A percentile compares a stretch with the other conserved stretches of the same genome.
phyloP scores from a whole-genome alignment of 2,888 invertebrate species.

The Odontothrips loti region DNA sequence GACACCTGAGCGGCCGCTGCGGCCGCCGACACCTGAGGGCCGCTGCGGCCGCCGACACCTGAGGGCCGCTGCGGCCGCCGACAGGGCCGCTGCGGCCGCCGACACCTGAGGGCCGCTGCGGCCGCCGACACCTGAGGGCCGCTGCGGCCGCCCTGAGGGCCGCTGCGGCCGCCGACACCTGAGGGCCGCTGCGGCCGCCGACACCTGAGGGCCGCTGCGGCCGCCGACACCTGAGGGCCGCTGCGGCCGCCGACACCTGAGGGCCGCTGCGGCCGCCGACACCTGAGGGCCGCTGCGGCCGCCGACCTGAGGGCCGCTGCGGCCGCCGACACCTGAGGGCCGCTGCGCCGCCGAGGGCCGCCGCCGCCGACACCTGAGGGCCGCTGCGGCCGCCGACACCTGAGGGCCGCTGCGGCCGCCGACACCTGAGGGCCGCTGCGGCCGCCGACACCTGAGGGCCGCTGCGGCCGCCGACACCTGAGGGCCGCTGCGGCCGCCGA shows the following conservation, averaged over 20 bases:
- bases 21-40: neutral
- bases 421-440: neutral
- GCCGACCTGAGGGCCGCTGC: too few relatives aligned
- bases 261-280: neutral
- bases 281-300: neutral
- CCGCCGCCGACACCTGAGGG: neutral
- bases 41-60: neutral
- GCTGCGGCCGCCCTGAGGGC: too few relatives aligned
- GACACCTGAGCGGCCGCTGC: too few relatives aligned
- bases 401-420: neutral
- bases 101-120: neutral
- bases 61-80: too few relatives aligned
- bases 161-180: neutral
- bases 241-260: neutral
- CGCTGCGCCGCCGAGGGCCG: too few relatives aligned
- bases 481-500: neutral
- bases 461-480: neutral
- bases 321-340: neutral
- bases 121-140: neutral
- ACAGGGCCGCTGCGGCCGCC: too few relatives aligned
- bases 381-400: neutral
- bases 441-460: neutral
- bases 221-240: neutral
- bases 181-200: neutral
- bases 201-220: neutral